Evolutionary conservation across 2,888 invertebrate genomes (phyloP), one percentile per base, ranked within the genome.

Genomic region (Ypsolopha sequella): DNA sequence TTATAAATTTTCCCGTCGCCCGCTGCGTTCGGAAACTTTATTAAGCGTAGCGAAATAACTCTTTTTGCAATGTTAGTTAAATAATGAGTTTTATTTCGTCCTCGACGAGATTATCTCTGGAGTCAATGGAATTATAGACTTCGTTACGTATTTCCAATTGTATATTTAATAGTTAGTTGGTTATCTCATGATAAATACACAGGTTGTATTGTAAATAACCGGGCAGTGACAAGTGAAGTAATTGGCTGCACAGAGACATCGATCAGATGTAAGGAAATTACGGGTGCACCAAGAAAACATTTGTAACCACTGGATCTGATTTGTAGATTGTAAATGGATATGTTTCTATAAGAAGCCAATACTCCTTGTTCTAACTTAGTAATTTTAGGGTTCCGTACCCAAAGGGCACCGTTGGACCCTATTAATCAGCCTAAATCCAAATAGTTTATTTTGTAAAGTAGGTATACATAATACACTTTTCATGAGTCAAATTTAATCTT

Each of bases 101-200:
- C n/a, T n/a, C 34, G 35, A 36, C 46, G 6, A 47, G 47, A 47
- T 47, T 36, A 47, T 36, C 43, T 3, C 6, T 41, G 46, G 24
- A 49, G 53, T 53, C 38, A 43, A 59, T 59, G 64, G 64, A 64
- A 67, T 70, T 66, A 66, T 61, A 62, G 53, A 56, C 56, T 57
- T 54, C 45, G 58, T 56, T 63, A 50, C 50, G 61, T 64, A 61
- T 59, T 63, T 62, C 58, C 61, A 66, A 65, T 66, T 63, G 65
- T 63, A 60, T 62, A 64, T 60, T 60, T 61, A 65, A 73, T 69
- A 66, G 65, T 63, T 70, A 24, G 24, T 65, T 67, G 60, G 61
- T 70, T 76, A 76, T 74, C 73, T 72, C 62, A 50, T n/a, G 69
- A 68, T 76, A 73, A 76, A 73, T 76, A 74, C 71, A 73, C 69